Base-by-base conservation (phyloP, 1,140 invertebrate species). In the Nilaparvata lugens region DNA sequence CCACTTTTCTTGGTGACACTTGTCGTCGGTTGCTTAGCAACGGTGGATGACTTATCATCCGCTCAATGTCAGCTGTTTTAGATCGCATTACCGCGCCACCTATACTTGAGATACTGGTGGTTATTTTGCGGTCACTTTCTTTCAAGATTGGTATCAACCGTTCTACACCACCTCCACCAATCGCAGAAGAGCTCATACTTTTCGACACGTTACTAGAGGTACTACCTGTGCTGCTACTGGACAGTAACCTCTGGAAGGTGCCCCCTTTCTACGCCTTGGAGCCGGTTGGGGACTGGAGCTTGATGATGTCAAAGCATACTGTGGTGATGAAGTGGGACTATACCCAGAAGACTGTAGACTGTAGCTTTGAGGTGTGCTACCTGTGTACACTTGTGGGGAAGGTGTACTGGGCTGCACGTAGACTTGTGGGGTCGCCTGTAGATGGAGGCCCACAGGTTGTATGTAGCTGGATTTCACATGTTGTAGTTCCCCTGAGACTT, bases 31-130 rank as follows among this genome's bases (percentile, higher is more conserved):
- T 60, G 58, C 21, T 60, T 62, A 19, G 52, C 14, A 13, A 9
- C 21, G 13, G 16, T 58, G 25, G 62, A 63, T 63, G 76, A 74
- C 19, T 73, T 75, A 81, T 55, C 70, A 83, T 82, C 65, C 81
- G 76, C 65, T 85, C 83, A 63, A 86, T 82, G 62, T 86, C 82
- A 0, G 81, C 83, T 0, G 83, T 85, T 70, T 83, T 84, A 3
- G 83, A 85, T 63, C 80, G 75, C 55, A 86, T 68, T 25, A 85
- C 83, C 16, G 80, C 82, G 25, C 82, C 82, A 7, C 83, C 83
- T 53, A 85, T 84, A 62, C 76, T 84, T 0, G 82, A 80, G 65
- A 85, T 85, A 66, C 79, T 82, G 2, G 81, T 74, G 14, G 79
- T 81, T 40, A 54, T 43, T 64, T 61, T 68, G 43, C 28, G 51